Evolutionary conservation across 2,797 vertebrate species (phyloP).

Genomic region (Trachurus trachurus): DNA sequence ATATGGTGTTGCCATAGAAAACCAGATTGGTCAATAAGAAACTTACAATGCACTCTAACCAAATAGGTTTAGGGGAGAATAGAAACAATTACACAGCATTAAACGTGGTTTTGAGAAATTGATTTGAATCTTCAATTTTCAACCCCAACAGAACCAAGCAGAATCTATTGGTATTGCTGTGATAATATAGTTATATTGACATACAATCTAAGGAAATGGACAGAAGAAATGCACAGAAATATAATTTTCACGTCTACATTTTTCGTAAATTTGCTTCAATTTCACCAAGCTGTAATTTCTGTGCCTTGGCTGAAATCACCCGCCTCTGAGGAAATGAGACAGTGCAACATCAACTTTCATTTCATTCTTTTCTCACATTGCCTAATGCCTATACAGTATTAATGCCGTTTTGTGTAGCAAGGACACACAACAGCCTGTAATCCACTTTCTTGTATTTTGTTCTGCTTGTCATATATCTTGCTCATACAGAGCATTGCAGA

Average conservation of each 20-base stretch:
- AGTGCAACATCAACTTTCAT: constrained; percentile 16
- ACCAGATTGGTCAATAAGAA: constrained; percentile 41
- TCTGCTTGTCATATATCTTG: constrained; percentile 28
- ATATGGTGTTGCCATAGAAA: constrained; percentile 54
- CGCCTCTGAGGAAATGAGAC: constrained; percentile 20
- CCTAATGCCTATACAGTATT: neutral
- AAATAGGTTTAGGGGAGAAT: constrained; percentile 14
- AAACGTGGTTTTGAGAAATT: neutral
- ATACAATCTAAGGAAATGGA: neutral
- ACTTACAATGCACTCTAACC: constrained; percentile 29
- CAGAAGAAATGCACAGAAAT: neutral
- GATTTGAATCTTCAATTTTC: constrained; percentile 5
- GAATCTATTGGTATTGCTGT: neutral
- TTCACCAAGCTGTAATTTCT: constrained; percentile 2
- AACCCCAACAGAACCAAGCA: neutral
- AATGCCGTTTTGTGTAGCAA: constrained; percentile 18
- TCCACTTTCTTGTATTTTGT: constrained; percentile 42
- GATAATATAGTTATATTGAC: neutral
- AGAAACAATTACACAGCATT: neutral
- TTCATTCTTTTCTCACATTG: constrained; percentile 13
- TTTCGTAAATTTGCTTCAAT: neutral
- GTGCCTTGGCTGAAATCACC: constrained; percentile 34
- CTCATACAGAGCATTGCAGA: constrained; percentile 14
- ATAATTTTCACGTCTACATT: neutral
- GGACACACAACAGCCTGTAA: constrained; percentile 26